These are phyloP conservation scores for Phoxinus dragarum DNA, from an alignment of 2,797 vertebrate species.

Conservation along the genomic window DNA sequence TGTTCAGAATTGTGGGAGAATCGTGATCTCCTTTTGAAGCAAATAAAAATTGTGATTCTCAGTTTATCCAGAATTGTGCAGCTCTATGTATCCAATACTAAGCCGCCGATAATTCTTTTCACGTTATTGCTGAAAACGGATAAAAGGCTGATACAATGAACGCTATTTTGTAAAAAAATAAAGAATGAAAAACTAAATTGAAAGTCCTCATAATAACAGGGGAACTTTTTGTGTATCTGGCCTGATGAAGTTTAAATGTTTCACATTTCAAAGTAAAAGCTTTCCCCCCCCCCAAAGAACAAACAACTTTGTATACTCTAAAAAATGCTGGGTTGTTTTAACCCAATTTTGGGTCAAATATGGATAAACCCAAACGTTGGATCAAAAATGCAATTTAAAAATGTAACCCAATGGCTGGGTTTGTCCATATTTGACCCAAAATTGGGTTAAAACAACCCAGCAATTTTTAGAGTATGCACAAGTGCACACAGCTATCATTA, in stretches of 20 bases:
- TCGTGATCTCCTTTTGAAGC: not conserved
- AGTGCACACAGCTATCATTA: no score
- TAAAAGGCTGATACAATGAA: not conserved
- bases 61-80: not conserved
- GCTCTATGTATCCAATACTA: not conserved
- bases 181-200: no score
- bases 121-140: not conserved
- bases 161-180: not conserved
- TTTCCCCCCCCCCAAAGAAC: no score
- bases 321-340: no score
- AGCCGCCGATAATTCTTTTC: not conserved
- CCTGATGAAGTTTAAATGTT: not conserved
- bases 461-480: no score
- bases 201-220: not conserved
- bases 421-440: no score
- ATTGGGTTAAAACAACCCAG: no score
- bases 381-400: no score
- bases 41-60: not conserved
- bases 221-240: not conserved
- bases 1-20: not conserved
- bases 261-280: not conserved
- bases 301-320: no score
- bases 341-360: no score
- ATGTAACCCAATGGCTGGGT: no score
- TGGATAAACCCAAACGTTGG: no score